Evolutionary conservation across 2,797 vertebrate species (phyloP), one percentile per base, ranked within the genome.

Genomic region (Petrocephalus sullivani): DNA sequence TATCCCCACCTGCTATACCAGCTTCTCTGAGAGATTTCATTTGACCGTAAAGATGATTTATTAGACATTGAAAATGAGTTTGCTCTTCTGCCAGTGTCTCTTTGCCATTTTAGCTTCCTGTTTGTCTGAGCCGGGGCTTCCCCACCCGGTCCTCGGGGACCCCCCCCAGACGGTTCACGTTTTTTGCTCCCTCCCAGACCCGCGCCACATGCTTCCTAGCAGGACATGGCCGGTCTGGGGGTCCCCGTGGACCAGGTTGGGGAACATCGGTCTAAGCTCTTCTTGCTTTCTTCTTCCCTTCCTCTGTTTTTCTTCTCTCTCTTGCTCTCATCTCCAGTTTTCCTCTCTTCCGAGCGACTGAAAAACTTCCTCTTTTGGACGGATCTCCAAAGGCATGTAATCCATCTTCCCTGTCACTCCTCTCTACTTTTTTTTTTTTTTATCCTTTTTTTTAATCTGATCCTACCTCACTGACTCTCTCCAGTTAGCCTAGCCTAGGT

Each of bases 351-450:
- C 75, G 92, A 91, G 93, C 92, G 95, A 95, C 94, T 94, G 92
- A 92, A 91, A 16, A 90, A 92, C 92, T 93, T 92, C 92, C 92
- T 94, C 89, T 89, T 91, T 90, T 90, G 92, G 93, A 92, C 93
- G 92, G 90, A 90, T 92, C 92, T 93, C 78, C 87, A 89, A 90
- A 94, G 93, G 94, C 93, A 95, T 90, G 94, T 95, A 94, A 94
- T 90, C 12, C 8, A 87, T 2, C 10, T 51, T 85, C 21, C 8
- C 33, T 83, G 75, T 49, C 19, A 19, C 5, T 81, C 75, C 81
- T 23, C 49, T 33, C 16, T 67, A n/a, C 75, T 21, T 2, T 83
- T 19, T 8, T 67, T 51, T 8, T 19, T 9, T 61, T n/a, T n/a
- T n/a, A n/a, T n/a, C n/a, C n/a, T n/a, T n/a, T n/a, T n/a, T n/a